These are phyloP conservation scores for Heliconius charithonia DNA, from an alignment of 2,888 invertebrate species.

Conservation along the genomic window DNA sequence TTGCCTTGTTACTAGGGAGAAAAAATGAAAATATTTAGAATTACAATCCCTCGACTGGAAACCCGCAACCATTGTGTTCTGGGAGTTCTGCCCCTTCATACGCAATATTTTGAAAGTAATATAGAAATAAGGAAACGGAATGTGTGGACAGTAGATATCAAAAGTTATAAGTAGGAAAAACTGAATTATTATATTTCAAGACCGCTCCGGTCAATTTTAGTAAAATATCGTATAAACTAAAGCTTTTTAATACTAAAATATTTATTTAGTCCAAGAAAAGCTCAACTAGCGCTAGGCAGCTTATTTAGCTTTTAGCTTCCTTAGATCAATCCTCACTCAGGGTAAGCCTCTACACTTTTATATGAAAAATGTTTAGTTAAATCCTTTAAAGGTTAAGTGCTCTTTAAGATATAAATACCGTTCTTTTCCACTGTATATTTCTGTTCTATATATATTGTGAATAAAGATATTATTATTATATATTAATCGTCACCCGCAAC, in stretches of 20 bases:
- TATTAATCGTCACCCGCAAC: no score
- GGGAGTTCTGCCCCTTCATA: no score
- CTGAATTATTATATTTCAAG: no score
- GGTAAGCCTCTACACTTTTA: not conserved
- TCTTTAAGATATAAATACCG: not conserved
- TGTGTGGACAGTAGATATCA: no score
- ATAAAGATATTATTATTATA: no score
- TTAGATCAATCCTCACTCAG: not conserved
- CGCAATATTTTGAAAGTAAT: no score
- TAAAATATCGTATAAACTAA: not conserved
- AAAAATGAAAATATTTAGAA: no score
- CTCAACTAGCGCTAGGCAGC: not conserved
- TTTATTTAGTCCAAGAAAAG: conserved; percentile 7
- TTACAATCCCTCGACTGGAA: no score
- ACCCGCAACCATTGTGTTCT: no score
- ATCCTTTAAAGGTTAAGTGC: conserved; percentile 1
- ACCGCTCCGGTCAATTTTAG: not conserved
- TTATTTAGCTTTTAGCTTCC: conserved; percentile 6
- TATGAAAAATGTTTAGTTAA: conserved; percentile 12
- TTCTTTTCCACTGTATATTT: not conserved
- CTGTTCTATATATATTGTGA: not conserved
- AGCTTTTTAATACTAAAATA: conserved; percentile 2
- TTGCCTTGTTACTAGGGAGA: no score
- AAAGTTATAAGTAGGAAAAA: no score
- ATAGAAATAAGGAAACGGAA: no score